Percentiles rank a stretch among this genome's conserved stretches.
phyloP scores from a whole-genome alignment of 2,113 vertebrate genomes.

The Alethe diademata region DNA sequence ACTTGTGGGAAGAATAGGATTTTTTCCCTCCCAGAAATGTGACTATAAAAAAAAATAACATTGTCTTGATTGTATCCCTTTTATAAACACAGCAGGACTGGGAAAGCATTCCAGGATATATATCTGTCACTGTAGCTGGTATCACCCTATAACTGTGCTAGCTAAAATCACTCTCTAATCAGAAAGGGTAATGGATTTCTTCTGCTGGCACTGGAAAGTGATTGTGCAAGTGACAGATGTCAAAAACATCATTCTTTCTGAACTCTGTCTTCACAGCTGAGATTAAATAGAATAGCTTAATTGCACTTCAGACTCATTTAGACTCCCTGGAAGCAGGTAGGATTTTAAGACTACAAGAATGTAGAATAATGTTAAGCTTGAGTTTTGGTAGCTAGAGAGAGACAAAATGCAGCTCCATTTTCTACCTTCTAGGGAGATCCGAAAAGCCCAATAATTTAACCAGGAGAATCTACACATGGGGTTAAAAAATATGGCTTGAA shows the following conservation, averaged over 20 bases:
- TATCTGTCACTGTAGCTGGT: slow-evolving; percentile 20
- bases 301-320: slow-evolving; percentile 4
- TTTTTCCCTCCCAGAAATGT: background rate
- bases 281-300: slow-evolving; percentile 8
- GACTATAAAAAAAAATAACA: background rate
- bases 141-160: slow-evolving; percentile 26
- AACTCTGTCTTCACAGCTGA: background rate
- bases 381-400: background rate
- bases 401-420: slow-evolving; percentile 23
- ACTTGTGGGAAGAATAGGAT: background rate
- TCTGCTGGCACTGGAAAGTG: background rate
- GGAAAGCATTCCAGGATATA: background rate
- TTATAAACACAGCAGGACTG: background rate
- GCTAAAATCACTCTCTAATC: slow-evolving; percentile 35
- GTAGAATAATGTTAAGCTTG: background rate
- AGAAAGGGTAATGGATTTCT: slow-evolving; percentile 23
- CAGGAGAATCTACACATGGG: background rate
- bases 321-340: background rate
- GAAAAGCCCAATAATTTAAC: background rate
- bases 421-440: background rate
- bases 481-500: background rate
- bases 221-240: slow-evolving; percentile 39
- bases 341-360: background rate
- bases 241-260: slow-evolving; percentile 11
- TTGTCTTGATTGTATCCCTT: background rate